Evolutionary conservation across 2,888 invertebrate species (phyloP).

Genomic region (Ochropacha duplaris): DNA sequence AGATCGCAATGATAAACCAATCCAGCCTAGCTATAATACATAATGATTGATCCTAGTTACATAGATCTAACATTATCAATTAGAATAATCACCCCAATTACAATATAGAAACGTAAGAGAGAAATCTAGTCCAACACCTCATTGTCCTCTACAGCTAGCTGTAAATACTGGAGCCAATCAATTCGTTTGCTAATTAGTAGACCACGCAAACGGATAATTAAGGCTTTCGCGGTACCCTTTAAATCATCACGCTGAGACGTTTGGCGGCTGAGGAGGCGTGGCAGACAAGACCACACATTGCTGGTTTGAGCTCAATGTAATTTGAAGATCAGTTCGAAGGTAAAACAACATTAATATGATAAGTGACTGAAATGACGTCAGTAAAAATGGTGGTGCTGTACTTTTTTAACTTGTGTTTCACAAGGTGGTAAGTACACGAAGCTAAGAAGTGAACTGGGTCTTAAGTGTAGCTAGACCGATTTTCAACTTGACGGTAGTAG

Average conservation of each 20-base stretch:
- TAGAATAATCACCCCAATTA: no score
- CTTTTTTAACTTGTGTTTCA: no score
- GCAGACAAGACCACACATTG: constrained; percentile 20
- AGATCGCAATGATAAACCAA: no score
- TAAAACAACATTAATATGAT: background rate
- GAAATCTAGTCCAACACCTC: background rate
- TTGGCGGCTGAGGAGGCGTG: constrained; percentile 21
- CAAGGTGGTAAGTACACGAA: no score
- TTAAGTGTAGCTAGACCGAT: no score
- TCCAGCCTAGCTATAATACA: no score
- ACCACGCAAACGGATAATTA: constrained; percentile 44
- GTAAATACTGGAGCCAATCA: constrained; percentile 10
- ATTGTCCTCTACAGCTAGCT: background rate
- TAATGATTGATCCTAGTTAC: no score
- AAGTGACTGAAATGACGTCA: background rate
- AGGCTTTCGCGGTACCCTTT: constrained; percentile 31
- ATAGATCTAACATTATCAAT: no score
- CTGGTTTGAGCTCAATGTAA: constrained; percentile 13
- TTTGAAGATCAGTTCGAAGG: background rate
- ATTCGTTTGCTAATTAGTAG: constrained; percentile 38
- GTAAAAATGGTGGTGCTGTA: no score
- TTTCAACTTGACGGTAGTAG: no score
- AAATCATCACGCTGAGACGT: constrained; percentile 43
- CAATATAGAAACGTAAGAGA: background rate
- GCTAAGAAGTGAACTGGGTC: no score